These are phyloP conservation scores for Silurus asotus DNA, from an alignment of 2,113 vertebrate species.

Conservation along the genomic window DNA sequence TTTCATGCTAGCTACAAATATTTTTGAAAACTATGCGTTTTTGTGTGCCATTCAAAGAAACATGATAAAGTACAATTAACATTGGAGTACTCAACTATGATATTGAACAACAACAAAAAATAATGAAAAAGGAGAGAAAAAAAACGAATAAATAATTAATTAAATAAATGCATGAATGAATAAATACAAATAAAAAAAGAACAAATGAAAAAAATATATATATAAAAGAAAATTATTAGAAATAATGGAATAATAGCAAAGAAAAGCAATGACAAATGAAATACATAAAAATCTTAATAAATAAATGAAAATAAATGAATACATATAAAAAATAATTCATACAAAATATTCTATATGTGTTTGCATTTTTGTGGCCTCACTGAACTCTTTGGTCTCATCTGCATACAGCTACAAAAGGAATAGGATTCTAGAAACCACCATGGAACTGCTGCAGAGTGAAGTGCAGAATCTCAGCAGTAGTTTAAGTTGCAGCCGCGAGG, in stretches of 20 bases:
- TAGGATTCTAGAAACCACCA: background rate
- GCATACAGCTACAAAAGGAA: background rate
- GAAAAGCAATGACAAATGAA: background rate
- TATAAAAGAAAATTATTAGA: background rate
- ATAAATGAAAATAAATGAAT: background rate
- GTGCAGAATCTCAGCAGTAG: slow-evolving; percentile 11
- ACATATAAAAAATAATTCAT: background rate
- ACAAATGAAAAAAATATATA: background rate
- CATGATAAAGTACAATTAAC: background rate
- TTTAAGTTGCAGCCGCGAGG: background rate
- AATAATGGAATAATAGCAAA: background rate
- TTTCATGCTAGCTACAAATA: background rate
- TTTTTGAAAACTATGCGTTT: background rate
- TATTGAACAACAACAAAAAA: background rate
- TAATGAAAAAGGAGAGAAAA: background rate
- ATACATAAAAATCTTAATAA: background rate
- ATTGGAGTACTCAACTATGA: background rate
- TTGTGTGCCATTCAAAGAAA: background rate
- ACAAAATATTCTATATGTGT: background rate
- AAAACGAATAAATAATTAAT: background rate
- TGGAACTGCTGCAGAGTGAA: background rate
- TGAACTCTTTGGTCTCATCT: background rate
- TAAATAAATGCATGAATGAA: background rate
- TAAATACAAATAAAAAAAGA: background rate
- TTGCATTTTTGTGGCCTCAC: background rate